Evolutionary conservation across 1,140 invertebrate species (phyloP).

Genomic region (Drosophila fuyamai): DNA sequence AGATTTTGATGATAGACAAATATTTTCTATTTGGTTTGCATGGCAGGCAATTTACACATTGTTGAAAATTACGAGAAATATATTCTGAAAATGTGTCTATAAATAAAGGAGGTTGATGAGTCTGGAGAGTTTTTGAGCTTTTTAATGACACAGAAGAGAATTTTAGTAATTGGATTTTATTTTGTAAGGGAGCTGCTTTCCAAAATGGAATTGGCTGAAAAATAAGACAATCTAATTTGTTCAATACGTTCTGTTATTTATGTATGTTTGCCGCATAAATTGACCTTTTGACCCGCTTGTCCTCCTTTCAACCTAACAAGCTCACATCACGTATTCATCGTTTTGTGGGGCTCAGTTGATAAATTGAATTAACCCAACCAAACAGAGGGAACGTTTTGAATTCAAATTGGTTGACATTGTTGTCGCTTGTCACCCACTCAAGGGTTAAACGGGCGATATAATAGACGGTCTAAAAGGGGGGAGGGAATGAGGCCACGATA

Average conservation of each 20-base stretch:
- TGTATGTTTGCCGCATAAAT: constrained; percentile 62
- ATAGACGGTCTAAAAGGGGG: not conserved
- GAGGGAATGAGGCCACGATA: not conserved
- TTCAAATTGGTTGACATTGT: constrained; percentile 58
- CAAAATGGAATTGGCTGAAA: constrained; percentile 15
- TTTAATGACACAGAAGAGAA: constrained; percentile 32
- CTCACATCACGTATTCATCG: constrained; percentile 47
- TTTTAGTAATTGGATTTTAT: constrained; percentile 36
- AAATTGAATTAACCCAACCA: constrained; percentile 79
- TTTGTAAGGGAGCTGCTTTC: constrained; percentile 5
- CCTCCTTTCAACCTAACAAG: constrained; percentile 27
- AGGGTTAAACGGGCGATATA: constrained; percentile 33
- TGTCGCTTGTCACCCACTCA: constrained; percentile 46
- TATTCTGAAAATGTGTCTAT: constrained; percentile 11
- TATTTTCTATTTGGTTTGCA: constrained; percentile 53
- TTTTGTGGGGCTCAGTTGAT: constrained; percentile 45
- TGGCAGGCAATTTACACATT: constrained; percentile 77
- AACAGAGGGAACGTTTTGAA: constrained; percentile 54
- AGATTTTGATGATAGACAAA: constrained; percentile 49
- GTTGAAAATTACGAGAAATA: constrained; percentile 58
- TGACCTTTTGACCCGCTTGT: constrained; percentile 50
- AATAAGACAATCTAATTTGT: constrained; percentile 43
- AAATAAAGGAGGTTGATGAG: not conserved
- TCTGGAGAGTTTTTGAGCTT: constrained; percentile 27
- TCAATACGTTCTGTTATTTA: constrained; percentile 36